These are phyloP conservation scores for Lithophane socia DNA, from an alignment of 2,888 invertebrate species.

Conservation along the genomic window DNA sequence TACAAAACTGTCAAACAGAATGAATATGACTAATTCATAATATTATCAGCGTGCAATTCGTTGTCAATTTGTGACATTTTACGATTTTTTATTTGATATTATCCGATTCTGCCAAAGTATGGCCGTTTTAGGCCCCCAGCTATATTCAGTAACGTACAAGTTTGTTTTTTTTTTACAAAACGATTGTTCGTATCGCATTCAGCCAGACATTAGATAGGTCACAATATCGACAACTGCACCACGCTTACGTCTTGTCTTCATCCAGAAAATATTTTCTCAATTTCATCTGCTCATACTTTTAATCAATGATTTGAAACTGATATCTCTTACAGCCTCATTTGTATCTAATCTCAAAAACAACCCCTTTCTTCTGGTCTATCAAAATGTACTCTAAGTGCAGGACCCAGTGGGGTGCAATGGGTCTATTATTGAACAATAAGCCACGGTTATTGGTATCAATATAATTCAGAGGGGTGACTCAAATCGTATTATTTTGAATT, in stretches of 20 bases:
- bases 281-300: background rate
- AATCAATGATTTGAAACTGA: constrained; percentile 1
- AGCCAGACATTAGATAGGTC: background rate
- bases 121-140: too few relatives aligned
- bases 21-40: too few relatives aligned
- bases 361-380: constrained; percentile 55
- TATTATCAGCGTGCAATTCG: too few relatives aligned
- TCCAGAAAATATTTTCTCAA: background rate
- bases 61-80: too few relatives aligned
- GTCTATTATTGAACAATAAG: constrained; percentile 80
- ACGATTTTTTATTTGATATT: too few relatives aligned
- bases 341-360: constrained; percentile 30
- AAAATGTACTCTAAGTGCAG: constrained; percentile 60
- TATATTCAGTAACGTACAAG: too few relatives aligned
- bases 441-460: constrained; percentile 77
- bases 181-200: too few relatives aligned
- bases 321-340: constrained; percentile 13
- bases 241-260: too few relatives aligned
- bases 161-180: too few relatives aligned
- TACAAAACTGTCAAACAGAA: too few relatives aligned
- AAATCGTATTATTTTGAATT: constrained; percentile 61
- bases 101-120: too few relatives aligned
- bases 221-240: background rate
- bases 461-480: constrained; percentile 61
- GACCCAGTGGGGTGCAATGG: constrained; percentile 53